Base-by-base conservation (phyloP, 2,113 vertebrate species). In the Morphnarchus princeps region DNA sequence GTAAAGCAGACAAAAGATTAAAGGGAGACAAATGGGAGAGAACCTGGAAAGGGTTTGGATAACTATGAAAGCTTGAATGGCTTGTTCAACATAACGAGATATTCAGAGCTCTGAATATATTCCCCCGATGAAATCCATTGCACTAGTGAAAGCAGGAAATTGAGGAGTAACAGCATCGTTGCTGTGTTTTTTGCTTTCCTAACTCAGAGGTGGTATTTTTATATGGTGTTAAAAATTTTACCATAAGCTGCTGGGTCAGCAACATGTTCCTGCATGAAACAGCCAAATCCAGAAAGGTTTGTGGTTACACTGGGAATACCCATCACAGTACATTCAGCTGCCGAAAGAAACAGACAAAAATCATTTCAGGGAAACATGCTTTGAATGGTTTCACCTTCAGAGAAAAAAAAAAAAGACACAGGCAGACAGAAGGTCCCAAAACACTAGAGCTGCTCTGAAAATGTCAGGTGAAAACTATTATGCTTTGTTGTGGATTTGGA, bases 291-390 rank as follows among this genome's bases (percentile, higher is more conserved):
- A 4, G 99, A 99, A 31, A 99, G 99, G 96, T 99, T 99, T 78
- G 99, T 99, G 52, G 99, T 99, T 82, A 99, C 99, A 14, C 99
- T 99, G 92, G 99, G 99, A 87, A 99, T 99, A 6, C 99, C 99
- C 99, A 99, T 99, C 47, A 99, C 99, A 0, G 99, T 99, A 78
- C 99, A 99, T 58, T 99, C 99, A 54, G 99, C 99, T 99, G 98
- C n/a, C 82, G 4, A 95, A 93, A 88, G 94, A 97, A 67, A 95
- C 6, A 92, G 58, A 93, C 12, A 96, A 62, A 92, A 80, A 65
- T 16, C 0, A 0, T 90, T 90, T 86, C 38, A 94, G 67, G 50
- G 36, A 25, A 57, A 47, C 36, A 5, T 8, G 31, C 28, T 73
- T 85, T 29, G n/a, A 63, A 43, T 5, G 10, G 34, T 49, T 87